A percentile compares a stretch with the other conserved stretches of the same genome.
Conservation (phyloP, 92 coral and sea anemone genomes). For the Umimayanthus chanpuru region DNA sequence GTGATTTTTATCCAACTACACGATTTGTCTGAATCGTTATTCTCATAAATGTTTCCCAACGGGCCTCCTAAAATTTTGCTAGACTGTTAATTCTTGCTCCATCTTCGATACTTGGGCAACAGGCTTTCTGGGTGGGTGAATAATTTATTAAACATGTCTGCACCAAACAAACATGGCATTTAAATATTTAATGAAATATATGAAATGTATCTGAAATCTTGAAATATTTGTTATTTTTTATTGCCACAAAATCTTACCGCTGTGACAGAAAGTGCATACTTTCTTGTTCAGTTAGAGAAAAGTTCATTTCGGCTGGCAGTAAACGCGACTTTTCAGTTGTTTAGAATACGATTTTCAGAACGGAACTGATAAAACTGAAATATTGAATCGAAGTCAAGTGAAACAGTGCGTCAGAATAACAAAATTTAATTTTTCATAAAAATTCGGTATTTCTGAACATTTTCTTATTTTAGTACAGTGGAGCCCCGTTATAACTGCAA, state of each 20-base stretch:
- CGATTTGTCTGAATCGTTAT: not conserved
- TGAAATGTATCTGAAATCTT: not conserved
- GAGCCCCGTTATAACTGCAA: too few species aligned
- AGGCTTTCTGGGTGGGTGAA: not conserved
- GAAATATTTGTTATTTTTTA: not conserved
- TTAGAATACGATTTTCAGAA: too few species aligned
- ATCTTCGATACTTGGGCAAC: slow-evolving; percentile 5
- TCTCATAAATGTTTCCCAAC: not conserved
- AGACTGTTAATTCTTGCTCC: not conserved
- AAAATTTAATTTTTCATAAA: too few species aligned
- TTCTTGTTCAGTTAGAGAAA: not conserved
- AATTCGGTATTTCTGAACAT: too few species aligned
- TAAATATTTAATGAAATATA: slow-evolving; percentile 1
- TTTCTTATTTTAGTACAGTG: too few species aligned
- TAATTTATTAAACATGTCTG: not conserved
- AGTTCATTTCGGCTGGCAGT: not conserved
- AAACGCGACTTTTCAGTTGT: not conserved
- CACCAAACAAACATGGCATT: not conserved
- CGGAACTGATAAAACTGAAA: too few species aligned
- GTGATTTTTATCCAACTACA: too few species aligned
- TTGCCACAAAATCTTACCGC: not conserved
- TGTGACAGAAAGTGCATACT: not conserved
- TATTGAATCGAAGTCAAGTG: too few species aligned
- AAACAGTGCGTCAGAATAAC: too few species aligned
- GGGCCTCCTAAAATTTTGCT: not conserved